Percentiles rank a stretch among this genome's conserved stretches.
phyloP scores from a whole-genome alignment of 2,797 vertebrate genomes.

The Gila robusta region DNA sequence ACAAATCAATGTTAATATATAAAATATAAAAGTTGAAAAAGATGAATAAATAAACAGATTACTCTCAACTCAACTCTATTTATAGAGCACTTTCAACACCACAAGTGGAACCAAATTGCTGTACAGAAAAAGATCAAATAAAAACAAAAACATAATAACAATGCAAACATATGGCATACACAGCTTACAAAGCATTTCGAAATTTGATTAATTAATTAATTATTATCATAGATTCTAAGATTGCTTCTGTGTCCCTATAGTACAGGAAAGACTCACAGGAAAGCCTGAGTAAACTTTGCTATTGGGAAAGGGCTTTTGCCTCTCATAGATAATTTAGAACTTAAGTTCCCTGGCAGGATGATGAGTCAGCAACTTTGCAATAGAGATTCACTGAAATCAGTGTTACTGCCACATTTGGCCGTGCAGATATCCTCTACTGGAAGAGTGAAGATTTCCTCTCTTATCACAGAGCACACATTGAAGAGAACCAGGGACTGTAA shows the following conservation, averaged over 20 bases:
- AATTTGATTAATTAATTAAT: too few relatives aligned
- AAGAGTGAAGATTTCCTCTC: conserved; percentile 59
- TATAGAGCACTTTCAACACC: too few relatives aligned
- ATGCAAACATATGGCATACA: too few relatives aligned
- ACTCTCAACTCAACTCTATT: too few relatives aligned
- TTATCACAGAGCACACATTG: conserved; percentile 50
- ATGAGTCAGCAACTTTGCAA: conserved; percentile 71
- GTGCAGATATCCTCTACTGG: conserved; percentile 53
- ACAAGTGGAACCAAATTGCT: too few relatives aligned
- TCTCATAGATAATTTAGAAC: conserved; percentile 70
- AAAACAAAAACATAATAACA: too few relatives aligned
- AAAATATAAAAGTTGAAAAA: not conserved
- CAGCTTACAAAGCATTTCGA: too few relatives aligned
- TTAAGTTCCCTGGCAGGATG: conserved; percentile 77
- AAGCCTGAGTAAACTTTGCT: conserved; percentile 78
- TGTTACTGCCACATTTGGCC: conserved; percentile 10
- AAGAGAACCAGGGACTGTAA: conserved; percentile 32
- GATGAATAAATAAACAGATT: not conserved
- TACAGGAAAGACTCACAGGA: conserved; percentile 70
- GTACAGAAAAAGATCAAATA: too few relatives aligned
- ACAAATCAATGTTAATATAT: not conserved
- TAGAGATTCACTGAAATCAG: conserved; percentile 20
- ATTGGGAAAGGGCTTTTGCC: conserved; percentile 63
- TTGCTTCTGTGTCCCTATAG: conserved; percentile 53
- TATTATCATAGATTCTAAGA: too few relatives aligned